Percentiles rank a stretch among this genome's conserved stretches.
Conservation (phyloP, 1,140 invertebrate species). For the Bombus picipes region DNA sequence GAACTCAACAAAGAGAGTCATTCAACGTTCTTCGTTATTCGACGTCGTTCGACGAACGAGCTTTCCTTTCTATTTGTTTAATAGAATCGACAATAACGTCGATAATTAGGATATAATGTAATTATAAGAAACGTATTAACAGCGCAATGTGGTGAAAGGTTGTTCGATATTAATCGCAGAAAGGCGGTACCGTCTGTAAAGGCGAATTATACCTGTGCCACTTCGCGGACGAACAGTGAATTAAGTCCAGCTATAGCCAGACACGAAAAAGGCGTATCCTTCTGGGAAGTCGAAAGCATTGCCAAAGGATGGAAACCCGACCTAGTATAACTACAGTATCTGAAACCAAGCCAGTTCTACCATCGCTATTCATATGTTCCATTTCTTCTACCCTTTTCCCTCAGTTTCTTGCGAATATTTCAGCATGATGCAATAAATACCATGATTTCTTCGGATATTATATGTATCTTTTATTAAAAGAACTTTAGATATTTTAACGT, state of each 20-base stretch:
- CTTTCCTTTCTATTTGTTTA: neutral
- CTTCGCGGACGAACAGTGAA: conserved; percentile 56
- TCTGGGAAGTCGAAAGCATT: conserved; percentile 54
- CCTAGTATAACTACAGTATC: conserved; percentile 56
- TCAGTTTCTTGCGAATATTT: neutral
- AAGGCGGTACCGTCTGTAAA: conserved; percentile 46
- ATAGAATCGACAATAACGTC: neutral
- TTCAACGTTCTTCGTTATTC: neutral
- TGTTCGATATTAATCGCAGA: conserved; percentile 59
- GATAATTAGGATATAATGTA: neutral
- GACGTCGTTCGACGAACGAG: no score
- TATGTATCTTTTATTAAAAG: no score
- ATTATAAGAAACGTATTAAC: conserved; percentile 10
- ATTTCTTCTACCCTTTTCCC: no score
- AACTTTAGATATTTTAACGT: no score
- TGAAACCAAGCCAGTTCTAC: conserved; percentile 58
- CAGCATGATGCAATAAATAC: neutral
- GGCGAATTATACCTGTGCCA: conserved; percentile 30
- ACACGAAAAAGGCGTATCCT: conserved; percentile 67
- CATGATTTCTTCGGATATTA: no score
- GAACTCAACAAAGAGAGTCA: no score
- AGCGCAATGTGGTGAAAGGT: conserved; percentile 13
- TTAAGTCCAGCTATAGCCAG: conserved; percentile 59
- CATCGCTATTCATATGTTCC: conserved; percentile 33
- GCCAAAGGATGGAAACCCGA: conserved; percentile 47